Percentiles rank a stretch among this genome's conserved stretches.
phyloP scores from a whole-genome alignment of 2,888 invertebrate genomes.

The Drosophila austrosaltans region DNA sequence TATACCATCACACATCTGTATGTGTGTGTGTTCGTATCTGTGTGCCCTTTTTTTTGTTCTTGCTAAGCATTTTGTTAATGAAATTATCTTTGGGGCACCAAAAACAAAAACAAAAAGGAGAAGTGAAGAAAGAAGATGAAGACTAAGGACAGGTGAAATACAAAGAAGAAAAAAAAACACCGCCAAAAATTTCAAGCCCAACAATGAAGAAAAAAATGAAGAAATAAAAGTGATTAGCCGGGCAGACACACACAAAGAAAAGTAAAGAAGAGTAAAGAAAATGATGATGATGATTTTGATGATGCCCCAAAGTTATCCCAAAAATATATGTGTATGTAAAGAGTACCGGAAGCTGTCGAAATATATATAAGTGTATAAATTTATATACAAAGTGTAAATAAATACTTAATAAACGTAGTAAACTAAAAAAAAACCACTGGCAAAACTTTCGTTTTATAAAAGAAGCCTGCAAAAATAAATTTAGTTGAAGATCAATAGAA shows the following conservation, averaged over 20 bases:
- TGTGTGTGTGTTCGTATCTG: constrained; percentile 13
- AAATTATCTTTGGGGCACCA: constrained; percentile 31
- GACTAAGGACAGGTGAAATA: not conserved
- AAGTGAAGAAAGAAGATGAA: not conserved
- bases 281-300: not conserved
- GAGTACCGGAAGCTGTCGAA: not conserved
- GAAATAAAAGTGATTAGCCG: not conserved
- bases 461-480: no score
- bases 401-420: no score
- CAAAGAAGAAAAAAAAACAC: not conserved
- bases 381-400: not conserved
- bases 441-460: no score
- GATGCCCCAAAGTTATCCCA: not conserved
- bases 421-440: no score
- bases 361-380: not conserved
- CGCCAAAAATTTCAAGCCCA: not conserved
- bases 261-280: not conserved
- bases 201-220: not conserved
- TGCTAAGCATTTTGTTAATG: constrained; percentile 23
- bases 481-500: no score
- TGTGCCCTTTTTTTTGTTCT: constrained; percentile 28
- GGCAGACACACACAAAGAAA: not conserved
- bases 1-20: not conserved
- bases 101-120: constrained; percentile 17
- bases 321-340: not conserved